Evolutionary conservation across 2,888 invertebrate species (phyloP).

Genomic region (Yponomeuta malinellus): DNA sequence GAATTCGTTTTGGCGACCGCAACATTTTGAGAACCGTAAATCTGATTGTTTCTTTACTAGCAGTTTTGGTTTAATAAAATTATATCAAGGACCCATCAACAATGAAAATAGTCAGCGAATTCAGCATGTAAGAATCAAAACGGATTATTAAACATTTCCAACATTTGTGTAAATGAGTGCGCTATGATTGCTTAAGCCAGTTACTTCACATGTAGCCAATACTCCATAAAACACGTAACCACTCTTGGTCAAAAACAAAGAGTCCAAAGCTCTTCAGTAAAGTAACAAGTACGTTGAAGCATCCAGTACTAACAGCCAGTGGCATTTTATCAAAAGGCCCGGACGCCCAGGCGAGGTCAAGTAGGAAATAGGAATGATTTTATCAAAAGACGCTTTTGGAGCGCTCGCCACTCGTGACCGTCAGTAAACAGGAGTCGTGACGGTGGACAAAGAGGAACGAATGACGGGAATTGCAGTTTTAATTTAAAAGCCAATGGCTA

Average conservation of each 20-base stretch:
- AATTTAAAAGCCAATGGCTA: constrained; percentile 11
- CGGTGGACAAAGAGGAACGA: constrained; percentile 14
- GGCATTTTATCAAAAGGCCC: constrained; percentile 15
- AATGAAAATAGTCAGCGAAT: too few species aligned
- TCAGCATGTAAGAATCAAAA: too few species aligned
- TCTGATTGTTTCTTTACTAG: too few species aligned
- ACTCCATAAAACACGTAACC: too few species aligned
- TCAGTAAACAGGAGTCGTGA: constrained; percentile 44
- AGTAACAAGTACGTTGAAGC: background rate
- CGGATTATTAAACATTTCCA: too few species aligned
- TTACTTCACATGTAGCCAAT: background rate
- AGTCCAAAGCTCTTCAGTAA: background rate
- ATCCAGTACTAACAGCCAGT: background rate
- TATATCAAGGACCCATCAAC: too few species aligned
- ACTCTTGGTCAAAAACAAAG: background rate
- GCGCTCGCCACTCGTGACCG: constrained; percentile 70
- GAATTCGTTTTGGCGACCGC: too few species aligned
- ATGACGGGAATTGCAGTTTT: constrained; percentile 15
- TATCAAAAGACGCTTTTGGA: constrained; percentile 68
- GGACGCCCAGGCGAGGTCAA: constrained; percentile 26
- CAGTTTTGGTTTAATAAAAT: too few species aligned
- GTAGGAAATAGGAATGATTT: constrained; percentile 62
- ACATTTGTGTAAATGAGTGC: background rate
- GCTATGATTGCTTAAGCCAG: background rate
- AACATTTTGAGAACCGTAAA: too few species aligned